Evolutionary conservation across 2,113 vertebrate species (phyloP).

Genomic region (Elaphurus davidianus): DNA sequence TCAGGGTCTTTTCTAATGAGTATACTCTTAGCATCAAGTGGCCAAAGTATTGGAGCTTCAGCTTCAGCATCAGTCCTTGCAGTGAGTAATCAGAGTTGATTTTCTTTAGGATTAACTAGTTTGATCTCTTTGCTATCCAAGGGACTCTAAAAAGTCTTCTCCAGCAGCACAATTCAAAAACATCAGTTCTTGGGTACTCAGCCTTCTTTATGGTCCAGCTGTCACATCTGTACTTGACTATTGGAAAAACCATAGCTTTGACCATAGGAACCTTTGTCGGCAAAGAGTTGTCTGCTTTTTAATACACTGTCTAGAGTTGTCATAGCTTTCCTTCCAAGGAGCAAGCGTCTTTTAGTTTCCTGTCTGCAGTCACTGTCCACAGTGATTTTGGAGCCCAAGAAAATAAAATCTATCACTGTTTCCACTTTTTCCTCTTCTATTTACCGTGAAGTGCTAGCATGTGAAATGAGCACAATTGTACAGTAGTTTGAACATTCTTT

Average conservation of each 20-base stretch:
- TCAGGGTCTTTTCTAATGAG: not conserved
- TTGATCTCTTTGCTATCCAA: not conserved
- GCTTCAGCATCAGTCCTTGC: not conserved
- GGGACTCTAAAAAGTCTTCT: not conserved
- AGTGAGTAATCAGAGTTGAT: not conserved
- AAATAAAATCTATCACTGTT: not conserved
- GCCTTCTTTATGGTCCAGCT: not conserved
- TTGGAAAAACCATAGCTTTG: not conserved
- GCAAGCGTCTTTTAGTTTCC: not conserved
- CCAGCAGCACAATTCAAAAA: not conserved
- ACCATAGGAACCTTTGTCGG: not conserved
- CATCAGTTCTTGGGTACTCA: not conserved
- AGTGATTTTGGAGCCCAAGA: not conserved
- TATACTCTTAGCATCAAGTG: not conserved
- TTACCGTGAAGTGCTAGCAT: not conserved
- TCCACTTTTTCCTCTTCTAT: not conserved
- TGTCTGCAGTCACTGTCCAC: not conserved
- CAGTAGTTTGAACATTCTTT: not conserved
- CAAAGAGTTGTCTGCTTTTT: not conserved
- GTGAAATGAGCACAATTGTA: not conserved
- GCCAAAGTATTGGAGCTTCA: not conserved
- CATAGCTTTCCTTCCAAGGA: not conserved
- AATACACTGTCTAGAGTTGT: not conserved
- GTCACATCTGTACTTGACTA: not conserved
- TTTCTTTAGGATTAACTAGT: not conserved